These are phyloP conservation scores for Mya arenaria DNA, from an alignment of 1,140 invertebrate genomes.

Conservation along the genomic window DNA sequence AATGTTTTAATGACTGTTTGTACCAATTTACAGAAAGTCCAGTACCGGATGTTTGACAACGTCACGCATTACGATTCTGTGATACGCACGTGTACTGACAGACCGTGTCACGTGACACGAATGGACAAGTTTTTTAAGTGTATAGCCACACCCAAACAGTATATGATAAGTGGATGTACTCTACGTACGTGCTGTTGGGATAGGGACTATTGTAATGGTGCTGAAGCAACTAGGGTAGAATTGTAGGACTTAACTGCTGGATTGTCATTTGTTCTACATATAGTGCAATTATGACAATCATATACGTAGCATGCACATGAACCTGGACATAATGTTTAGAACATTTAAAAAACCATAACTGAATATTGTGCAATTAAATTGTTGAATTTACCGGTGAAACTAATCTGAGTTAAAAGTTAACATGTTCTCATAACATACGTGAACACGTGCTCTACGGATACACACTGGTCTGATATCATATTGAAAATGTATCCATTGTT, in stretches of 20 bases:
- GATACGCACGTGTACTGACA: slow-evolving; percentile 17
- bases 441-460: too few relatives aligned
- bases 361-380: too few relatives aligned
- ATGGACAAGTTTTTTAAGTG: slow-evolving; percentile 3
- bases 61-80: slow-evolving; percentile 34
- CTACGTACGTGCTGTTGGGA: slow-evolving; percentile 14
- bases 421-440: too few relatives aligned
- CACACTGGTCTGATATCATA: too few relatives aligned
- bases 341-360: too few relatives aligned
- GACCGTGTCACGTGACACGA: background rate
- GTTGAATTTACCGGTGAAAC: too few relatives aligned
- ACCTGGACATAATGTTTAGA: too few relatives aligned
- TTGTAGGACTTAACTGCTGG: background rate
- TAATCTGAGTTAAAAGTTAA: too few relatives aligned
- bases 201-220: slow-evolving; percentile 20
- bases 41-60: slow-evolving; percentile 37
- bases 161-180: slow-evolving; percentile 34
- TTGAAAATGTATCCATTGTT: too few relatives aligned
- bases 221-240: background rate
- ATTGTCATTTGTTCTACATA: background rate
- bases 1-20: too few relatives aligned
- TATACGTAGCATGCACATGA: too few relatives aligned
- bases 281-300: too few relatives aligned
- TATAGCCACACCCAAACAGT: slow-evolving; percentile 32
- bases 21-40: slow-evolving; percentile 41